phyloP scores from a whole-genome alignment of 1,140 invertebrate species.

The Drosophila lacteicornis region DNA sequence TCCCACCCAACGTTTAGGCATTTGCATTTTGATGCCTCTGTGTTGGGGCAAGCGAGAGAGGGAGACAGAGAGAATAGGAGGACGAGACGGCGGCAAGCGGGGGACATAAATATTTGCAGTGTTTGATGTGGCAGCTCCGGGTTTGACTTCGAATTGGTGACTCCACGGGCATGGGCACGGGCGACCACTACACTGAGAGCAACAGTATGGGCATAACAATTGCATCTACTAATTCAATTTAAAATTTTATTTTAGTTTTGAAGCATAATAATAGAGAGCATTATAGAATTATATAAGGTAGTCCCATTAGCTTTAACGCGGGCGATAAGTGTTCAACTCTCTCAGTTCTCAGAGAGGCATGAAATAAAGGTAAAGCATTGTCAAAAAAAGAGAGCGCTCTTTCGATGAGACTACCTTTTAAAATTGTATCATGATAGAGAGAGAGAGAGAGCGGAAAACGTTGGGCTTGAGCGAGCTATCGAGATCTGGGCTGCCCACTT shows the following conservation, averaged over 20 bases:
- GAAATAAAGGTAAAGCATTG: no score
- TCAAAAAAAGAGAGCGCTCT: no score
- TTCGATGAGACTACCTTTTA: no score
- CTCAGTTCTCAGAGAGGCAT: no score
- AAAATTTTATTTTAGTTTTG: background rate
- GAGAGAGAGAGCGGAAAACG: no score
- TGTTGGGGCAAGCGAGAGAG: background rate
- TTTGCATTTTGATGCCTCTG: conserved; percentile 61
- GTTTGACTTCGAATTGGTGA: conserved; percentile 59
- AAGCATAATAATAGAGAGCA: no score
- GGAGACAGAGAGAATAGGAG: background rate
- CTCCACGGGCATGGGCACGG: conserved; percentile 19
- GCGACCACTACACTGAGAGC: conserved; percentile 7
- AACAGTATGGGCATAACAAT: background rate
- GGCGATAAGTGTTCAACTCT: no score
- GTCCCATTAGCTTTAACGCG: no score
- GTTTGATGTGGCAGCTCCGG: conserved; percentile 70
- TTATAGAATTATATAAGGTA: no score
- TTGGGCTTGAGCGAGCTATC: no score
- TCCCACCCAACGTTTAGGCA: conserved; percentile 50
- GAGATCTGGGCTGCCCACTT: no score
- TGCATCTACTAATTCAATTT: background rate
- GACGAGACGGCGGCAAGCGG: background rate
- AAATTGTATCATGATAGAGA: no score
- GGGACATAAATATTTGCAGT: conserved; percentile 79